Evolutionary conservation across 2,888 invertebrate species (phyloP), one percentile per base, ranked within the genome.

Genomic region (Ectemnius lituratus): DNA sequence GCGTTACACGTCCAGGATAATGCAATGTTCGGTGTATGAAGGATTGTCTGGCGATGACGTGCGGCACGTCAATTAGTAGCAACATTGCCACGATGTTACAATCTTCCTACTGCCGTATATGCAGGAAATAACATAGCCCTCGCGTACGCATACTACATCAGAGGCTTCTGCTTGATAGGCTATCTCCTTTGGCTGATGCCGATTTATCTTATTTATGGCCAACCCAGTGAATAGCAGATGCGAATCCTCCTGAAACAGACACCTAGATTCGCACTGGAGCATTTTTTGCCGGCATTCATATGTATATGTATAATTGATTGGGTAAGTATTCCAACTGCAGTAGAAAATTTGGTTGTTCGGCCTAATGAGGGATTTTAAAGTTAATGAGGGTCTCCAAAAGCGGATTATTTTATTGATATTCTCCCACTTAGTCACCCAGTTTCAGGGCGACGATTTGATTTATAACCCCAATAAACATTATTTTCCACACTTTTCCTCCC

Each of bases 131-230:
- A n/a, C 49, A 11, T 37, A 70, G 59, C 49, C 67, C 59, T 59
- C 52, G 67, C 18, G 16, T 61, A 8, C 18, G 59, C 60, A 67
- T 70, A 49, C 23, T 59, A 11, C 60, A 47, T 45, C 52, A 67
- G 45, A 28, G 59, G 28, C 16, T 67, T 70, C 56, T 59, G 60
- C 66, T 59, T 59, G 47, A 66, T 70, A 70, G 67, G 67, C 67
- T 66, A 70, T 70, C 69, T 52, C 67, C 18, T 20, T 67, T 18
- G 59, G 23, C 13, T 58, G 13, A 27, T 14, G 20, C 27, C 23
- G 58, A 20, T 37, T 37, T 37, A 37, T 37, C 37, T 37, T 37
- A 37, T 2, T 37, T 37, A 37, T 37, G 37, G 37, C 37, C 37
- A 11, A 4, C 37, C 37, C 37, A 37, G 37, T 37, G 37, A 37